Evolutionary conservation across 2,888 invertebrate species (phyloP), one percentile per base, ranked within the genome.

Genomic region (Parascotia fuliginaria): DNA sequence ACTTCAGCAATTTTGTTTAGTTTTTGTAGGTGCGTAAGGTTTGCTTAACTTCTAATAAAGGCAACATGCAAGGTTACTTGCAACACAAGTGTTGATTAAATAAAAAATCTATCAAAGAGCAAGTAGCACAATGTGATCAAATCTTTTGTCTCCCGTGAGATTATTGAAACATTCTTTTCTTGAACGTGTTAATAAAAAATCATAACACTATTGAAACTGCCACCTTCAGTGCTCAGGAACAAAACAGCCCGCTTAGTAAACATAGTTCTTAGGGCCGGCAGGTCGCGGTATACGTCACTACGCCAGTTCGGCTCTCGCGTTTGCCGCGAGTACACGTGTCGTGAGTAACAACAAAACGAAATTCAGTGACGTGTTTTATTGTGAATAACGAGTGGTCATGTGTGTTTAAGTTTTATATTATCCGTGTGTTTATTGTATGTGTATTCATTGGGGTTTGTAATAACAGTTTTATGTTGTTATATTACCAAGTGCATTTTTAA

Each of bases 181-280:
- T 15, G 14, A 34, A 27, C 37, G 16, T 40, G 29, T 15, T 29
- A 41, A 12, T 19, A 40, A 46, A 46, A 43, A 46, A 54, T 55
- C 41, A 58, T 37, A 53, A 65, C 52, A 61, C 29, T 33, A 60
- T 36, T 67, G 27, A 41, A 44, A 44, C 6, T 55, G 34, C 68
- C 65, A 59, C 65, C 61, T 66, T 59, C 68, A 46, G 45, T 28
- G 47, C 55, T 58, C 60, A 66, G 40, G 58, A 48, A 19, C 36
- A 46, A 40, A 64, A 57, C 47, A 52, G 45, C 33, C 41, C n/a
- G 52, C 54, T 60, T 64, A 44, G 48, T 57, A 57, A 48, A 60
- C 59, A 34, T 22, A 24, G 59, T 52, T 53, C 49, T 43, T 66
- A 59, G 55, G 58, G 47, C 51, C 45, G 45, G 34, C 36, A 42